Conservation (phyloP, 30 jellyfish, hydroid and myxozoan species). For the Aurelia coerulea region DNA sequence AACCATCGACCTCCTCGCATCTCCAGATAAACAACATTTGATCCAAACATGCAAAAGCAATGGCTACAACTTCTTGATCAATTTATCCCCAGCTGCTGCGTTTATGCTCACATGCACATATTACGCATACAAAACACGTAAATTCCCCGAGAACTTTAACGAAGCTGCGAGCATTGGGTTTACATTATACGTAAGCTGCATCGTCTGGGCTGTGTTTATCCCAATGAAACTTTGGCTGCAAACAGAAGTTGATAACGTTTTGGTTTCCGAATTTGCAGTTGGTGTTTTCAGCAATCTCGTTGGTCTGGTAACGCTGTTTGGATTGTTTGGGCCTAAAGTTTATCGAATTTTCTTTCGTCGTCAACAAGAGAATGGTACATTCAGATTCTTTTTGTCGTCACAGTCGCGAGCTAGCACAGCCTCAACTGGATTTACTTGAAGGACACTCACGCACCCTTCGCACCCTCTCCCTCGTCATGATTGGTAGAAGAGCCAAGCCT, state of each 20-base stretch:
- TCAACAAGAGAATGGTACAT: not conserved
- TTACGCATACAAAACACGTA: conserved; percentile 81
- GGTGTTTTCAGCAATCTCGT: conserved; percentile 21
- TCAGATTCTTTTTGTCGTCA: conserved; percentile 4
- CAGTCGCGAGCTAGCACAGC: conserved; percentile 5
- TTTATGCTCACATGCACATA: conserved; percentile 76
- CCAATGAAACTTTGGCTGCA: conserved; percentile 14
- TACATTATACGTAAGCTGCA: conserved; percentile 75
- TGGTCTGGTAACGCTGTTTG: conserved; percentile 3
- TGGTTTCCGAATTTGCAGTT: conserved; percentile 12
- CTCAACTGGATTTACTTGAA: not conserved
- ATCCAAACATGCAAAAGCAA: conserved; percentile 47
- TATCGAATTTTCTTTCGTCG: not conserved
- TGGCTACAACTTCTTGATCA: conserved; percentile 38
- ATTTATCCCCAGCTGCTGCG: conserved; percentile 52
- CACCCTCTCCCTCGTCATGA: too few relatives aligned
- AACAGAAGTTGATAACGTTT: not conserved
- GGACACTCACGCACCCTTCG: too few relatives aligned
- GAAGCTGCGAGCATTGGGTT: conserved; percentile 83
- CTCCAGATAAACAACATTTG: conserved; percentile 28
- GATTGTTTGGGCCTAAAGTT: conserved; percentile 37
- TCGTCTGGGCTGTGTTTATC: conserved; percentile 65
- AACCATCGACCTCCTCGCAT: conserved; percentile 10
- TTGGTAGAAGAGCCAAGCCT: too few relatives aligned
- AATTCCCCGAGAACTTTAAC: conserved; percentile 85